Evolutionary conservation across 2,113 vertebrate genomes (phyloP).

Genomic region (Anseranas semipalmata): DNA sequence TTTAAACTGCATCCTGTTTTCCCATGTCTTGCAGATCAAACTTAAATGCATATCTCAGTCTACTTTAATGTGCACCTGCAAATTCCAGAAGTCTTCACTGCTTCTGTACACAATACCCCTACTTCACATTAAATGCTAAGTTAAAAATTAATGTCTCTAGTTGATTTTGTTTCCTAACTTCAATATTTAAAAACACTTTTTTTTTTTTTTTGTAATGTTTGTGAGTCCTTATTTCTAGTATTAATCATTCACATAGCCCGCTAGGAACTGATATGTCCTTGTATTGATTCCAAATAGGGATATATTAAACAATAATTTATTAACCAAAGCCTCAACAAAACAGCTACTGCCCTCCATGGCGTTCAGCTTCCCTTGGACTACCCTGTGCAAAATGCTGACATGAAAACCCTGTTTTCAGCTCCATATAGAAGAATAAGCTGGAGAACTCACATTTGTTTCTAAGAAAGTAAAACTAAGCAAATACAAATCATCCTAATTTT

Average conservation of each 20-base stretch:
- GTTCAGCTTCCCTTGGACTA: not conserved
- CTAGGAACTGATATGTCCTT: not conserved
- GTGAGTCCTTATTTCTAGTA: not conserved
- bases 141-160: not conserved
- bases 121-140: not conserved
- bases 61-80: not conserved
- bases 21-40: not conserved
- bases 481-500: not conserved
- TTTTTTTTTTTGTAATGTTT: not conserved
- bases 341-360: not conserved
- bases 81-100: not conserved
- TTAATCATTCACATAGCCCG: not conserved
- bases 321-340: not conserved
- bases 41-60: not conserved
- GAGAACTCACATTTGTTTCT: not conserved
- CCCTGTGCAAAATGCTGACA: not conserved
- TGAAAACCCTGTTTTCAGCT: not conserved
- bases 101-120: fast-evolving
- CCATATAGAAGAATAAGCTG: not conserved
- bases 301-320: not conserved
- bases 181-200: not conserved
- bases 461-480: not conserved
- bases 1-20: not conserved
- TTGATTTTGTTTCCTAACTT: not conserved
- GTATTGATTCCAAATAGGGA: not conserved